Evolutionary conservation across 2,113 vertebrate genomes (phyloP).

Genomic region (Myotis brandtii): DNA sequence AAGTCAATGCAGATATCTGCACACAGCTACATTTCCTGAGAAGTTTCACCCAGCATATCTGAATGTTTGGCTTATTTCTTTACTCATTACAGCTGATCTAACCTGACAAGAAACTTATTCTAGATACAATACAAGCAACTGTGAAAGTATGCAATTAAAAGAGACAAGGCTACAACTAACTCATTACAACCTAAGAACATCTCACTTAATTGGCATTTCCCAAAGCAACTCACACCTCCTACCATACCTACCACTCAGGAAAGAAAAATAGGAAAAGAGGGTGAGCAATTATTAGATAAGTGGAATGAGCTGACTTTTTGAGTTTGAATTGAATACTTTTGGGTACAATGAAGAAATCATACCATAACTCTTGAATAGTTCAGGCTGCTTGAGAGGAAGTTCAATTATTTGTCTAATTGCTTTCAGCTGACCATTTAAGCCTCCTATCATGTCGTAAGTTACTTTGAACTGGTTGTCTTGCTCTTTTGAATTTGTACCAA

Average conservation of each 20-base stretch:
- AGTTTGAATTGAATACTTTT: background rate
- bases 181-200: background rate
- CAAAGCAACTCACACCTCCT: background rate
- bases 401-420: conserved; percentile 94
- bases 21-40: background rate
- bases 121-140: background rate
- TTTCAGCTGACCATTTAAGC: conserved; percentile 91
- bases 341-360: conserved; percentile 52
- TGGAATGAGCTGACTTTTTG: background rate
- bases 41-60: background rate
- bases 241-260: background rate
- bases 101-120: background rate
- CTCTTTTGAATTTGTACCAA: conserved; percentile 34
- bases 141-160: background rate
- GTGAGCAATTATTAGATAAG: background rate
- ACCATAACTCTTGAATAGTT: conserved; percentile 94
- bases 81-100: background rate
- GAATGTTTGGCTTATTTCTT: background rate
- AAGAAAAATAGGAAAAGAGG: background rate
- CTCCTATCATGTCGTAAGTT: conserved; percentile 96
- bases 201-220: background rate
- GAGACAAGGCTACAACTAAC: background rate
- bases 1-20: background rate
- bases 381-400: conserved; percentile 94
- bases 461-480: conserved; percentile 83